phyloP scores from a whole-genome alignment of 2,797 vertebrate species.

The Chrosomus eos region DNA sequence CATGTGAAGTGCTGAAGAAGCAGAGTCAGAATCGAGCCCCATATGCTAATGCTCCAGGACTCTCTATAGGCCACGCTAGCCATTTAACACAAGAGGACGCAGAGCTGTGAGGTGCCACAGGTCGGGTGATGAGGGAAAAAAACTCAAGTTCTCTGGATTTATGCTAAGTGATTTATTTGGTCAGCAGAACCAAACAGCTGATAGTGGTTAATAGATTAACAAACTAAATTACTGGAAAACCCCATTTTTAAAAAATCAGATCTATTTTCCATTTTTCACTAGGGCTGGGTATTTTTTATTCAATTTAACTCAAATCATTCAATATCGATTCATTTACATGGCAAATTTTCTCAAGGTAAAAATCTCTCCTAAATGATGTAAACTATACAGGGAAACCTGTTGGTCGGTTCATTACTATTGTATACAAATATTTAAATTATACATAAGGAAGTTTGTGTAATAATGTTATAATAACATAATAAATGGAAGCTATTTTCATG shows the following conservation, averaged over 20 bases:
- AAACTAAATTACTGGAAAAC: too few relatives aligned
- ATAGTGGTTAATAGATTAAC: neutral
- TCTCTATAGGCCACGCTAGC: neutral
- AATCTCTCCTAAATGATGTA: neutral
- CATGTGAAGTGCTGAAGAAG: conserved; percentile 45
- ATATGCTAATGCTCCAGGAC: conserved; percentile 38
- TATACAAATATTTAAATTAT: too few relatives aligned
- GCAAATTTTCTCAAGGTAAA: too few relatives aligned
- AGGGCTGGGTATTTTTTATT: too few relatives aligned
- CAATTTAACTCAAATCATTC: neutral
- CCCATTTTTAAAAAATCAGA: too few relatives aligned
- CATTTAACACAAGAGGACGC: conserved; percentile 35
- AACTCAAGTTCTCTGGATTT: too few relatives aligned
- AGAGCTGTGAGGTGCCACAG: neutral
- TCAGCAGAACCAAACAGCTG: neutral
- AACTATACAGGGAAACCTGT: neutral
- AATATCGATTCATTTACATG: neutral
- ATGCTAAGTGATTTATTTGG: neutral
- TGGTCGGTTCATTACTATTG: too few relatives aligned
- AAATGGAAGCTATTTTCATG: too few relatives aligned
- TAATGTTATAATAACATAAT: neutral
- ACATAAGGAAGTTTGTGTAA: neutral
- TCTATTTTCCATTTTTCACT: too few relatives aligned
- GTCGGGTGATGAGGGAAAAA: neutral
- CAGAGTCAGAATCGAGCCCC: conserved; percentile 10